These are phyloP conservation scores for Ploceus nigricollis DNA, from an alignment of 2,113 vertebrate species.

Conservation along the genomic window DNA sequence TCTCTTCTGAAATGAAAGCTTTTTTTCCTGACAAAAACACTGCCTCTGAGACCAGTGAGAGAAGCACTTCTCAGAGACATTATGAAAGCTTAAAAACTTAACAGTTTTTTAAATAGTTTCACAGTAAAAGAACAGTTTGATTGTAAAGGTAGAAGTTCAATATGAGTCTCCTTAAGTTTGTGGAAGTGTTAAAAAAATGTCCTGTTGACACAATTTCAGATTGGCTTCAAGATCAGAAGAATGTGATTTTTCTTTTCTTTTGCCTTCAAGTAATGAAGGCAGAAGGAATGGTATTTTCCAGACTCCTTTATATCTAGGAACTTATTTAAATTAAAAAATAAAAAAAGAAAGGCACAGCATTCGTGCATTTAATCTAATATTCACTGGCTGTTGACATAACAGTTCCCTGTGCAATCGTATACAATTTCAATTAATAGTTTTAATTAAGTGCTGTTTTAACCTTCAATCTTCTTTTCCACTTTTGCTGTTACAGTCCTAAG, in stretches of 20 bases:
- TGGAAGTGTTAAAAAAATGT: neutral
- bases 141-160: neutral
- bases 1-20: neutral
- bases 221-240: neutral
- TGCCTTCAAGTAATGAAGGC: neutral
- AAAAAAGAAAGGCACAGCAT: neutral
- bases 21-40: neutral
- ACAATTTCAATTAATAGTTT: constrained; percentile 20
- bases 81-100: neutral
- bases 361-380: neutral
- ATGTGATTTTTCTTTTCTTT: neutral
- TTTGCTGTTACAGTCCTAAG: neutral
- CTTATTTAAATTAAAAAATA: neutral
- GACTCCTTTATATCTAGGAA: neutral
- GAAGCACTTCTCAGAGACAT: neutral
- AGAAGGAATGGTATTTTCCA: neutral
- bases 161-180: neutral
- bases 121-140: neutral
- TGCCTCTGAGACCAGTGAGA: neutral
- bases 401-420: neutral
- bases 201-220: neutral
- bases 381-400: neutral
- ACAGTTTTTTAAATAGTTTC: neutral
- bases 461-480: neutral
- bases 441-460: neutral